Evolutionary conservation across 1,140 invertebrate species (phyloP), one percentile per base, ranked within the genome.

Genomic region (Akabosia matsudoensis): DNA sequence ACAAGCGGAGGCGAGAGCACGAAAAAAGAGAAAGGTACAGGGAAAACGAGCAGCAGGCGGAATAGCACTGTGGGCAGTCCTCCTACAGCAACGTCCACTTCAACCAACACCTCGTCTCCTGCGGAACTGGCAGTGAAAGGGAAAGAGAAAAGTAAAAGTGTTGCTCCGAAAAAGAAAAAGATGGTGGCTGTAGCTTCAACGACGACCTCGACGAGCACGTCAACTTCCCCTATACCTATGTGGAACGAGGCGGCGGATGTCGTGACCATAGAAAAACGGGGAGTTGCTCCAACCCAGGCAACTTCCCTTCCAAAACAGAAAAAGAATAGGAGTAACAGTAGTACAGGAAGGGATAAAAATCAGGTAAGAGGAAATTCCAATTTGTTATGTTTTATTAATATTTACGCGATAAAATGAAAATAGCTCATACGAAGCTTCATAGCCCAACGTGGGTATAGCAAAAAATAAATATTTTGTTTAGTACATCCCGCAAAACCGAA

Each of bases 161-260:
- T 24, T 7, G 22, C 13, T 67, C 1, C 30, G 33, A 76, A 76
- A 67, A 76, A 76, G 67, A 31, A 56, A n/a, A 28, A 75, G 56
- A 67, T 45, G 61, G 22, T 67, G 28, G 61, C 22, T 16, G 61
- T 30, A 13, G 61, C 61, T 22, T 13, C 61, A 7, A 30, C 61
- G 7, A 56, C 70, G 14, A 73, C 70, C 51, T 76, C 75, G 10
- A 70, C 70, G 10, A 73, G 70, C 16, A 76, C 75, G 10, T 76
- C 75, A 16, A 76, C 75, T 28, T 73, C 70, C n/a, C 70, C 75
- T 10, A 56, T 56, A 28, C 54, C 75, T 2, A 72, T 45, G 70
- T 45, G 33, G 70, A 72, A 72, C 24, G 37, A 72, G 70, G 7
- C 2, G 10, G n/a, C n/a, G n/a, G 4, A 22, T 64, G 37, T n/a